Conservation (phyloP, 2,113 vertebrate genomes). For the Ciconia boyciana region DNA sequence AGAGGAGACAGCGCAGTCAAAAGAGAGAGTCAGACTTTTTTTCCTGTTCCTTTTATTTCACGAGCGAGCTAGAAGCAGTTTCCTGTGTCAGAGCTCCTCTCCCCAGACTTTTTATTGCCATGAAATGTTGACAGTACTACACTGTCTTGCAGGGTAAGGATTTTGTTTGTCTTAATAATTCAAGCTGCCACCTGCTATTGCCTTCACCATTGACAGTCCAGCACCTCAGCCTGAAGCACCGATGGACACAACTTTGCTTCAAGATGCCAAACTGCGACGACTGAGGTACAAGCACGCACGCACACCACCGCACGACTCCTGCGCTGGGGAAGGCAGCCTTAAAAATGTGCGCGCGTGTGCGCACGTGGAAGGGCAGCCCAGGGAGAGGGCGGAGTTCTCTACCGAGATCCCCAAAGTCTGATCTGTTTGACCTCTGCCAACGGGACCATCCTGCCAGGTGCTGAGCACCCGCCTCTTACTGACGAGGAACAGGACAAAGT, state of each 20-base stretch:
- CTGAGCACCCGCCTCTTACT: rapidly evolving
- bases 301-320: rapidly evolving
- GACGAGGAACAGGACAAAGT: neutral
- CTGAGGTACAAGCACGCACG: neutral
- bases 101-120: neutral
- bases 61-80: neutral
- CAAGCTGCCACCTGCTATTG: neutral
- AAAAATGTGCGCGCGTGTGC: rapidly evolving
- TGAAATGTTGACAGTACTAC: neutral
- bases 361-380: neutral
- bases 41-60: neutral
- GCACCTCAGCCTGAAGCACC: neutral
- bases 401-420: rapidly evolving
- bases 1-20: neutral
- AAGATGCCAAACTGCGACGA: rapidly evolving
- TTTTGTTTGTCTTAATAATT: neutral
- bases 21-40: neutral
- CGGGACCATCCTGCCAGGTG: neutral
- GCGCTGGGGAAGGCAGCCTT: neutral
- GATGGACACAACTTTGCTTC: neutral
- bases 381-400: neutral
- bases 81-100: neutral
- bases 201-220: neutral
- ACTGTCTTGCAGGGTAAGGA: neutral
- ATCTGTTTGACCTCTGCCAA: neutral